phyloP scores from a whole-genome alignment of 2,888 invertebrate species.

The Beris chalybata region DNA sequence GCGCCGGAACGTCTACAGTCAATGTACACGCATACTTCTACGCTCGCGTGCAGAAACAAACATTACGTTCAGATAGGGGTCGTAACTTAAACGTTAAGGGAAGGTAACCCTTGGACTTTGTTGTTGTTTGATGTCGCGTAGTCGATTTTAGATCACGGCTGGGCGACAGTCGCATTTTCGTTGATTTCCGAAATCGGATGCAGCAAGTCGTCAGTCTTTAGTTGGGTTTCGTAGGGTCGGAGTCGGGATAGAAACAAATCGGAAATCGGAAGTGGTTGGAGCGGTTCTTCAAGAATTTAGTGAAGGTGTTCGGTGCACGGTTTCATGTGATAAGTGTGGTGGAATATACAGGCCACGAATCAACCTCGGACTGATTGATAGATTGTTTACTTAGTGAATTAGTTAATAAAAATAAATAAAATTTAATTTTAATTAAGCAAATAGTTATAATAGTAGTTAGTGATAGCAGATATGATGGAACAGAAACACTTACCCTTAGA shows the following conservation, averaged over 20 bases:
- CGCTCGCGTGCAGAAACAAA: slow-evolving; percentile 1
- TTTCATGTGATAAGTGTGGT: no score
- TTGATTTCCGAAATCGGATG: slow-evolving; percentile 17
- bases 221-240: no score
- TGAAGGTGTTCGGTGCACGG: no score
- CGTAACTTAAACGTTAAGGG: slow-evolving; percentile 17
- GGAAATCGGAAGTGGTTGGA: no score
- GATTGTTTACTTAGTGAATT: no score
- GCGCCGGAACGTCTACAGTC: slow-evolving; percentile 15
- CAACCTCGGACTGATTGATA: no score
- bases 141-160: slow-evolving; percentile 13
- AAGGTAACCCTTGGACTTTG: neutral
- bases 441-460: neutral
- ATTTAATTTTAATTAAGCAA: no score
- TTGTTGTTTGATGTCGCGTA: slow-evolving; percentile 23
- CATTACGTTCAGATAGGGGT: neutral
- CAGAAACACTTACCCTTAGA: slow-evolving; percentile 39
- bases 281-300: no score
- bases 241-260: no score
- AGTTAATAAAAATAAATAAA: no score
- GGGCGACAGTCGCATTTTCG: slow-evolving; percentile 1
- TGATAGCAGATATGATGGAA: slow-evolving; percentile 34
- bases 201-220: slow-evolving; percentile 3
- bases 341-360: no score
- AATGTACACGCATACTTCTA: slow-evolving; percentile 1